These are phyloP conservation scores for Acanthosepion esculentum DNA, from an alignment of 2,888 invertebrate genomes.

Conservation along the genomic window DNA sequence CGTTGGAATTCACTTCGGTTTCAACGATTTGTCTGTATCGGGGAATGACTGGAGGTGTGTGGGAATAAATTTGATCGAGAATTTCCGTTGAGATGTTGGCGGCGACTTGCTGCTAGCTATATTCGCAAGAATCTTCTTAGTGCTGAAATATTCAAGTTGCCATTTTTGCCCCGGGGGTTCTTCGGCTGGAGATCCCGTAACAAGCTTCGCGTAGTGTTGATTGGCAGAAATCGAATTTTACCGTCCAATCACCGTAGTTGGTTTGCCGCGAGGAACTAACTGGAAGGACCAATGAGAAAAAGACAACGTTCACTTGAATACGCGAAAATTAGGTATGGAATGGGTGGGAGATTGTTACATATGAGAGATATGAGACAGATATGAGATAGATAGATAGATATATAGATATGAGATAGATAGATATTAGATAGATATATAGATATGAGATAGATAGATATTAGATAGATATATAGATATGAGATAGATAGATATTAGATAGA, in stretches of 20 bases:
- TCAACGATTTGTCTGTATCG: too few species aligned
- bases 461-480: too few species aligned
- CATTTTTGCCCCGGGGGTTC: not conserved
- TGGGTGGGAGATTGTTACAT: not conserved
- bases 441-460: not conserved
- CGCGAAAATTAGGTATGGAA: not conserved
- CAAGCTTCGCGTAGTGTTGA: not conserved
- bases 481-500: too few species aligned
- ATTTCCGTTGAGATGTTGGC: not conserved
- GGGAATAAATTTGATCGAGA: not conserved
- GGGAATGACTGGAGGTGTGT: not conserved
- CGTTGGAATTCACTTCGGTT: too few species aligned
- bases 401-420: not conserved
- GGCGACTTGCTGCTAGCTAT: not conserved
- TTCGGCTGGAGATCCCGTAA: not conserved
- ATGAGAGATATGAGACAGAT: not conserved
- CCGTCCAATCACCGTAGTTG: not conserved
- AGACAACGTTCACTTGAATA: not conserved
- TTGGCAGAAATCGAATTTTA: slow-evolving; percentile 6
- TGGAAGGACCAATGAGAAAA: not conserved
- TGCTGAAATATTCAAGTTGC: not conserved
- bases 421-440: too few species aligned
- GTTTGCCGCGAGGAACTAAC: not conserved
- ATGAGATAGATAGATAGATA: not conserved
- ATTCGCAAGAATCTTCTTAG: not conserved